phyloP scores from a whole-genome alignment of 2,888 invertebrate species.

The Leptinotarsa peninsularis region DNA sequence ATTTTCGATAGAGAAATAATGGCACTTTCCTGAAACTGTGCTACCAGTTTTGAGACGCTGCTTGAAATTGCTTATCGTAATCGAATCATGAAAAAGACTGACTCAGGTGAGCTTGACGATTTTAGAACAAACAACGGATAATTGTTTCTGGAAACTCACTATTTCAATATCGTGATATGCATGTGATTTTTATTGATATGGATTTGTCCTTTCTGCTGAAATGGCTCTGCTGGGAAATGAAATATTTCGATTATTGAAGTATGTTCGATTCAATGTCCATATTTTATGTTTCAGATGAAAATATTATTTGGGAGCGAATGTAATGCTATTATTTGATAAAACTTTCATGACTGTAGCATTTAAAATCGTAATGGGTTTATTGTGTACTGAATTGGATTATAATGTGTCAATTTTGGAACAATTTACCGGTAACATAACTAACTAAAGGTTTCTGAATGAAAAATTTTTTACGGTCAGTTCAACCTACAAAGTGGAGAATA shows the following conservation, averaged over 20 bases:
- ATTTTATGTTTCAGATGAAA: neutral
- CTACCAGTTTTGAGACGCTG: too few relatives aligned
- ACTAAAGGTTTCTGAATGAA: neutral
- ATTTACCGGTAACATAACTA: neutral
- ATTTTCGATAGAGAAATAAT: too few relatives aligned
- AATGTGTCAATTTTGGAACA: conserved; percentile 5
- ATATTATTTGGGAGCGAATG: conserved; percentile 1
- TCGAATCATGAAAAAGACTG: too few relatives aligned
- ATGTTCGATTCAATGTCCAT: conserved; percentile 5
- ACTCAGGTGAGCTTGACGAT: too few relatives aligned
- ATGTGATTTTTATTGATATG: neutral
- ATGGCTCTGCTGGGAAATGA: conserved; percentile 7
- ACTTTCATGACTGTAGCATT: neutral
- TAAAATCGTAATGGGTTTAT: neutral
- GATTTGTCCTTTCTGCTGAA: neutral
- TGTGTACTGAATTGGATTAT: conserved; percentile 1
- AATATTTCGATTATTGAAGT: conserved; percentile 9
- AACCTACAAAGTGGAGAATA: neutral
- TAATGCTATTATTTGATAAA: conserved; percentile 19
- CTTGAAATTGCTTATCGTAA: too few relatives aligned
- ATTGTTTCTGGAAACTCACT: neutral
- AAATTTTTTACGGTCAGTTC: neutral
- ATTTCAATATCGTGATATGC: neutral
- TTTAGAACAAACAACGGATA: too few relatives aligned
- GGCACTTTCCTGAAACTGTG: too few relatives aligned